These are phyloP conservation scores for Mustela lutreola DNA, from an alignment of 2,113 vertebrate species.

Conservation along the genomic window DNA sequence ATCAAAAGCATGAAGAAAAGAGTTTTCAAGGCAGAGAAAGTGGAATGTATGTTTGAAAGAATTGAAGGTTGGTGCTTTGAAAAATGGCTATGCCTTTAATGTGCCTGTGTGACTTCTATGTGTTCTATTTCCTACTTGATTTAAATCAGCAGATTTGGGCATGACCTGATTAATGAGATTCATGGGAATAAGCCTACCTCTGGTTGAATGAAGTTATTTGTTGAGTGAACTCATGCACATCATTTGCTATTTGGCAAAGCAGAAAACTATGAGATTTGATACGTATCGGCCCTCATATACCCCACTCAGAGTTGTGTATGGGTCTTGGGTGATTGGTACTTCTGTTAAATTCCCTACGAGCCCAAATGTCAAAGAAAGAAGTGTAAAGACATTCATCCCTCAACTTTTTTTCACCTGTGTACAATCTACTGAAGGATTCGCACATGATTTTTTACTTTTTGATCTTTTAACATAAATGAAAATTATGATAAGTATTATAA, in stretches of 20 bases:
- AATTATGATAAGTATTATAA: not conserved
- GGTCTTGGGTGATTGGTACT: not conserved
- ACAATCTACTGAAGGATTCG: not conserved
- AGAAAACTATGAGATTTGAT: not conserved
- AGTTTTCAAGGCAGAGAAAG: not conserved
- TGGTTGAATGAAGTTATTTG: not conserved
- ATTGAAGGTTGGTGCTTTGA: not conserved
- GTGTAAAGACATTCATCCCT: not conserved
- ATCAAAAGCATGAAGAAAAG: not conserved
- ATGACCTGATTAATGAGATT: not conserved
- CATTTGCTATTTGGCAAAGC: not conserved
- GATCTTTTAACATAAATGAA: not conserved
- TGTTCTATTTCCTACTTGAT: not conserved
- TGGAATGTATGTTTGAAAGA: not conserved
- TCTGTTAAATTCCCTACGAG: not conserved
- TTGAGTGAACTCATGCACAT: not conserved
- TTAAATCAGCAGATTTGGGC: not conserved
- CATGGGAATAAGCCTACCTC: not conserved
- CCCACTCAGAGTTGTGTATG: not conserved
- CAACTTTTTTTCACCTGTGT: not conserved
- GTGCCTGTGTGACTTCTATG: not conserved
- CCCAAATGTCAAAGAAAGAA: not conserved
- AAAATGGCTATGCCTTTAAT: not conserved
- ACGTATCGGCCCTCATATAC: accelerated
- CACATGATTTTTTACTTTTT: not conserved